phyloP scores from a whole-genome alignment of 2,888 invertebrate genomes.

The Xylocampa areola region DNA sequence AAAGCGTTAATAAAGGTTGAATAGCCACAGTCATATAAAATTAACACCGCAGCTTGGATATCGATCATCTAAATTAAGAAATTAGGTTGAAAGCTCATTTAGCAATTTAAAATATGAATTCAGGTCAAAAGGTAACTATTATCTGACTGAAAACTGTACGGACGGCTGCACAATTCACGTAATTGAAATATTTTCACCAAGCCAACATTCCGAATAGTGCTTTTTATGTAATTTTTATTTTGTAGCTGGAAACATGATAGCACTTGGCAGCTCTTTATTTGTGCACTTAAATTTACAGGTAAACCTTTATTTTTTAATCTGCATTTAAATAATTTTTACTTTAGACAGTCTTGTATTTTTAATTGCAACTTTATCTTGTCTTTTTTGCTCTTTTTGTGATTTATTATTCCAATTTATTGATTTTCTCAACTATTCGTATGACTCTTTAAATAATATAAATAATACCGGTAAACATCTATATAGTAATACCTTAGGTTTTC shows the following conservation, averaged over 20 bases:
- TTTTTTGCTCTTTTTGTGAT: no score
- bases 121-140: slow-evolving; percentile 33
- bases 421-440: no score
- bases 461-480: no score
- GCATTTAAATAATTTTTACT: no score
- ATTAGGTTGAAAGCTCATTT: slow-evolving; percentile 53
- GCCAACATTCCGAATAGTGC: not conserved
- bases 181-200: slow-evolving; percentile 29
- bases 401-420: no score
- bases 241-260: not conserved
- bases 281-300: no score
- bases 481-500: no score
- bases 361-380: no score
- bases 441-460: no score
- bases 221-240: slow-evolving; percentile 5
- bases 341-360: no score
- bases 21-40: not conserved
- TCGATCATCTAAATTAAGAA: slow-evolving; percentile 47
- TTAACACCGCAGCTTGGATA: slow-evolving; percentile 11
- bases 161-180: slow-evolving; percentile 11
- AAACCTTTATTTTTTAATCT: no score
- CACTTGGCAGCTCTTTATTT: not conserved
- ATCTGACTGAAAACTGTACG: slow-evolving; percentile 5
- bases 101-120: slow-evolving; percentile 43
- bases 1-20: not conserved